phyloP scores from a whole-genome alignment of 2,888 invertebrate species.

The Monochamus alternatus region DNA sequence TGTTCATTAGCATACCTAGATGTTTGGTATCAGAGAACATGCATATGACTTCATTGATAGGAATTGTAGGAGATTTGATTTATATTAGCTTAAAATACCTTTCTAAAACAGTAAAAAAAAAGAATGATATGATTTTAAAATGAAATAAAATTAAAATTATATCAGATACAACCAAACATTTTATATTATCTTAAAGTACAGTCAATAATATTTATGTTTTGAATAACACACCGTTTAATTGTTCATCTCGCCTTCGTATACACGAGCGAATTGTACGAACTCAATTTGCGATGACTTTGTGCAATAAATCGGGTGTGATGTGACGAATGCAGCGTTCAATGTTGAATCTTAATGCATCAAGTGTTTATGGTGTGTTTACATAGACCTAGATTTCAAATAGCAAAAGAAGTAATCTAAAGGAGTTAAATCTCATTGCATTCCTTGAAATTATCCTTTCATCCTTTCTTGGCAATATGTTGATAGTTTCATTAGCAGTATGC shows the following conservation, averaged over 20 bases:
- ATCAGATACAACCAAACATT: slow-evolving; percentile 1
- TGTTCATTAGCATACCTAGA: no score
- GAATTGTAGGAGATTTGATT: no score
- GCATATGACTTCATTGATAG: no score
- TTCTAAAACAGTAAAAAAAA: no score
- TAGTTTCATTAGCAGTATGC: slow-evolving; percentile 7
- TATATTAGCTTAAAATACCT: no score
- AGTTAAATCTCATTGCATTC: not conserved
- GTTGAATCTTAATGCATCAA: not conserved
- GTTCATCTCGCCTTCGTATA: not conserved
- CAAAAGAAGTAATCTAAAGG: not conserved
- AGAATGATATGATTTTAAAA: not conserved
- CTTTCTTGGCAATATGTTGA: slow-evolving; percentile 2
- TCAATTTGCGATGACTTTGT: not conserved
- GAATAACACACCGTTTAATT: not conserved
- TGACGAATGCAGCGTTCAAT: slow-evolving; percentile 4
- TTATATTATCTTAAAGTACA: slow-evolving; percentile 10
- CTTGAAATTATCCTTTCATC: slow-evolving; percentile 7
- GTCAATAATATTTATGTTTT: slow-evolving; percentile 6
- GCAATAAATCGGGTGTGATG: not conserved
- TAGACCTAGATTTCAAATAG: slow-evolving; percentile 3
- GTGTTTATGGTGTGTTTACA: not conserved
- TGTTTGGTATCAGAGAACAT: no score
- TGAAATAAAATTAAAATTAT: slow-evolving; percentile 7
- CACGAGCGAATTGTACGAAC: not conserved